Evolutionary conservation across 2,888 invertebrate genomes (phyloP), one percentile per base, ranked within the genome.

Genomic region (Zele albiditarsus): DNA sequence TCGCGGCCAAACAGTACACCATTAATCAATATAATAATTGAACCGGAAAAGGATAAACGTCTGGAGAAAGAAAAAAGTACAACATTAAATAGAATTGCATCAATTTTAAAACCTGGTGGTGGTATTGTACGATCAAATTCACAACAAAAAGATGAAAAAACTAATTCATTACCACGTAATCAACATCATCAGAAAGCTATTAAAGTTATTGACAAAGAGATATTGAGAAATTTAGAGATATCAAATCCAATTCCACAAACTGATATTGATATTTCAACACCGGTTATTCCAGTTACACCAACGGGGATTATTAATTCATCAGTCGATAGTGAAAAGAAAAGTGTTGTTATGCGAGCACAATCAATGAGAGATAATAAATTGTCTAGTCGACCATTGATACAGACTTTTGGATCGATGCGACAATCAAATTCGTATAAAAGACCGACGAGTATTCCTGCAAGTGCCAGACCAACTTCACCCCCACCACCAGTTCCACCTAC

Each of bases 381-480:
- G 5, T 87, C 89, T 0, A 91, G 90, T 20, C 91, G 93, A 83
- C 93, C 94, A 0, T 90, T 90, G 0, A 91, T 96, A 42, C 95
- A 94, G 78, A 93, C 93, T 38, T 96, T 96, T 82, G 96, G 96
- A 0, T 96, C 96, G 0, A 96, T 96, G 95, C 90, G 96, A 33
- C 93, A 94, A 81, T 91, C 94, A 0, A 91, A 92, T 0, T 80
- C 82, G 0, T 89, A 90, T 0, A 93, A 93, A 25, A 91, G 97
- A 69, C 96, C 96, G 0, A 91, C 94, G 27, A 96, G 96, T 77
- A 93, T 95, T 6, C 93, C 94, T 0, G 90, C 92, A 0, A 91
- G 91, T 14, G 91, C 91, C 0, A 90, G 96, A 49, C 96, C 96
- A 0, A 95, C 94, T 28, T 94, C 95, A 0, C 95, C 95, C 0